Conservation (phyloP, 2,113 vertebrate species). For the human (Homo sapiens) region GRCh38 chr16:57518501-57519000, state of each 20-base stretch:
- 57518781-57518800: fast-evolving
- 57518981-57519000: not conserved
- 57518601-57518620: not conserved
- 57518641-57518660: constrained; percentile 99
- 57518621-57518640: constrained; percentile 94
- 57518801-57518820: not conserved
- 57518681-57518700: constrained; percentile 97
- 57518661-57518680: constrained; percentile 94
- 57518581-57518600: fast-evolving
- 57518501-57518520: not conserved
- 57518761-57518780: not conserved
- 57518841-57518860: not conserved
- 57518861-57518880: not conserved
- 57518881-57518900: not conserved
- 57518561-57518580: not conserved
- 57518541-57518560: not conserved
- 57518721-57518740: constrained; percentile 96
- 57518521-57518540: not conserved
- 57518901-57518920: too few relatives aligned
- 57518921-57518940: not conserved
- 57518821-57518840: not conserved
- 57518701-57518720: constrained; percentile 97
- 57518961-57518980: too few relatives aligned
- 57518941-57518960: not conserved
- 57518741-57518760: constrained; percentile 77